Conservation (phyloP, 2,888 invertebrate genomes). For the Nasonovia ribisnigri region DNA sequence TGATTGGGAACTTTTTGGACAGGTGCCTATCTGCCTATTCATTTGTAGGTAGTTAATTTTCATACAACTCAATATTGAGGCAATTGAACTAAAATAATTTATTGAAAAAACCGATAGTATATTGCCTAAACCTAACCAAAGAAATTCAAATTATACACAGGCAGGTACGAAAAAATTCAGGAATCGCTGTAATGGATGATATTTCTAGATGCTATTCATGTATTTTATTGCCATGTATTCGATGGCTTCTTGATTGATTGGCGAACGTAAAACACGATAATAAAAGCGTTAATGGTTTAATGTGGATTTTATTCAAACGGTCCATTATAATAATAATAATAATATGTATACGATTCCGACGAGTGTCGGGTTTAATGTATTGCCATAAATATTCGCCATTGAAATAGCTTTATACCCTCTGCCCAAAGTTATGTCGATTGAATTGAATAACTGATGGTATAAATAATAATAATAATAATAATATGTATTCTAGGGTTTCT, state of each 20-base stretch:
- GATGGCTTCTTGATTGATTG: neutral
- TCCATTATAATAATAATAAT: neutral
- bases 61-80: neutral
- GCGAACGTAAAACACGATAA: neutral
- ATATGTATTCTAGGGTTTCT: neutral
- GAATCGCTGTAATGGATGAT: neutral
- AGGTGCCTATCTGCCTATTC: neutral
- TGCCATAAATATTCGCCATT: neutral
- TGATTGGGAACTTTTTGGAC: neutral
- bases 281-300: constrained; percentile 15
- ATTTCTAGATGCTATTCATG: neutral
- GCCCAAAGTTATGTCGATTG: constrained; percentile 4
- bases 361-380: constrained; percentile 8
- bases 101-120: neutral
- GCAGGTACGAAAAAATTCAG: neutral
- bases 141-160: neutral
- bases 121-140: neutral
- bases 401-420: neutral
- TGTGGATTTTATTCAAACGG: neutral
- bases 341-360: neutral
- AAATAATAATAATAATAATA: neutral
- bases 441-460: neutral
- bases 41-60: neutral
- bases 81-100: neutral
- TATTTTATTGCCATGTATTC: neutral